Conservation (phyloP, 2,113 vertebrate genomes). For the Odocoileus virginianus region DNA sequence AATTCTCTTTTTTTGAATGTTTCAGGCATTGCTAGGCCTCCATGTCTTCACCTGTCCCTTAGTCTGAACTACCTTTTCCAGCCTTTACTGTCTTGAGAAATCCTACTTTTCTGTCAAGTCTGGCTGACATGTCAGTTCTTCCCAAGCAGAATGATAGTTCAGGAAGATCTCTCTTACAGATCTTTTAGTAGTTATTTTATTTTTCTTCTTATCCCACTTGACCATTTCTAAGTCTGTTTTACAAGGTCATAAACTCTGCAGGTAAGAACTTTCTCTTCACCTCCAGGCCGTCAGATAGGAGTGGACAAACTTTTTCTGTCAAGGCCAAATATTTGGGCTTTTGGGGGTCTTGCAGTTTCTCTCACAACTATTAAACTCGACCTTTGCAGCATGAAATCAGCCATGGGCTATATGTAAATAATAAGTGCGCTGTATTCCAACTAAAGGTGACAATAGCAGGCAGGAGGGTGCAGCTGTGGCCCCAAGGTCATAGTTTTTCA, state of each 20-base stretch:
- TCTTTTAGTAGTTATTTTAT: background rate
- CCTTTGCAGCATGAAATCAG: background rate
- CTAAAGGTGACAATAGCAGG: background rate
- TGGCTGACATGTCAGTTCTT: background rate
- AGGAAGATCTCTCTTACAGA: background rate
- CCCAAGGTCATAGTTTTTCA: background rate
- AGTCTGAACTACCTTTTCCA: background rate
- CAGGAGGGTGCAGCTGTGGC: background rate
- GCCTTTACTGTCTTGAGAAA: background rate
- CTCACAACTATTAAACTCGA: background rate
- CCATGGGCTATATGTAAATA: no score
- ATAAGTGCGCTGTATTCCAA: rapidly evolving
- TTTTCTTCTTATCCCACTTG: background rate
- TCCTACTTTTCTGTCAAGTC: background rate
- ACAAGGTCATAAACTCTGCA: background rate
- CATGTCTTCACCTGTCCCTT: background rate
- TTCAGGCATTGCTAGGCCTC: background rate
- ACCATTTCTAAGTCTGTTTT: background rate
- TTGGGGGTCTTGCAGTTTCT: background rate
- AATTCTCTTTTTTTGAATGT: background rate
- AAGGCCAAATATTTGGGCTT: background rate
- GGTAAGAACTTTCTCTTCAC: background rate
- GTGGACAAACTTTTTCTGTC: background rate
- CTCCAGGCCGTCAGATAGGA: background rate
- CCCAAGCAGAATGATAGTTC: background rate